Evolutionary conservation across 2,797 vertebrate species (phyloP).

Genomic region (Danio jaintianensis): DNA sequence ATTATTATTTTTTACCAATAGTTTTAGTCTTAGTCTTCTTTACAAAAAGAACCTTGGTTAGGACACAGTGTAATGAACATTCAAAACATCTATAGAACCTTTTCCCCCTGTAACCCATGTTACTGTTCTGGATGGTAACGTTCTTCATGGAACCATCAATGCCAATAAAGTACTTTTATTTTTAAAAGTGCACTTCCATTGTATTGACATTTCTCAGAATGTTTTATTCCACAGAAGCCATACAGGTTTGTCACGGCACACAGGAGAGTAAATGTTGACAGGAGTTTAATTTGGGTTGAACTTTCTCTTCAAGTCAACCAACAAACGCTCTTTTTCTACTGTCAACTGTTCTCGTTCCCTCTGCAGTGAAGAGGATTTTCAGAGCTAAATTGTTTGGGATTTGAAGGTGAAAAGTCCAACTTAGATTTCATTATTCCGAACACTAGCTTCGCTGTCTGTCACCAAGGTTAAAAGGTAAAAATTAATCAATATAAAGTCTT

Average conservation of each 20-base stretch:
- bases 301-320: not conserved
- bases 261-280: not conserved
- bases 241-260: not conserved
- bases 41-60: too few species aligned
- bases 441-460: slow-evolving; percentile 58
- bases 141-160: too few species aligned
- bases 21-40: too few species aligned
- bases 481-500: slow-evolving; percentile 64
- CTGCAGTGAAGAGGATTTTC: slow-evolving; percentile 18
- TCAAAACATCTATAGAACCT: too few species aligned
- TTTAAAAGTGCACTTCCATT: not conserved
- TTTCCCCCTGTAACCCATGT: too few species aligned
- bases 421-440: slow-evolving; percentile 23
- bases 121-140: too few species aligned
- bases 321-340: not conserved
- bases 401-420: slow-evolving; percentile 51
- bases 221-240: not conserved
- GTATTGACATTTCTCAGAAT: not conserved
- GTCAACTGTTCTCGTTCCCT: slow-evolving; percentile 5
- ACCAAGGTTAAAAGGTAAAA: slow-evolving; percentile 72
- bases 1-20: too few species aligned
- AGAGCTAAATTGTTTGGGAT: slow-evolving; percentile 41
- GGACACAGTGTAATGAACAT: too few species aligned
- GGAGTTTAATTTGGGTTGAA: not conserved
- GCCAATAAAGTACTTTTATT: too few species aligned